A percentile compares a stretch with the other conserved stretches of the same genome.
Conservation (phyloP, 2,797 vertebrate genomes). For the Schizopygopsis malacanthus region DNA sequence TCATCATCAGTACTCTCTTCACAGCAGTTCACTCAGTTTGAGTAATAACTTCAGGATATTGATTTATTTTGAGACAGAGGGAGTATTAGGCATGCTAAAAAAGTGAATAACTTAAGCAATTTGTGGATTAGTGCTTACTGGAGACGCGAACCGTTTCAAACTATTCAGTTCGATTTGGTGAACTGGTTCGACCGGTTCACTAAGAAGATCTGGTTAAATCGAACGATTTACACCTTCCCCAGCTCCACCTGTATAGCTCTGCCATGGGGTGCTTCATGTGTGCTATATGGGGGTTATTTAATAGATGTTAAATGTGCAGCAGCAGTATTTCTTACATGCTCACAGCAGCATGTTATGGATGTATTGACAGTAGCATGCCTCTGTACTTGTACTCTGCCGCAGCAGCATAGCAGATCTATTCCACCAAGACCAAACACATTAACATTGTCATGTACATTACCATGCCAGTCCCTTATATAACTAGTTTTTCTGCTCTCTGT, state of each 20-base stretch:
- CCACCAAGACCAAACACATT: not conserved
- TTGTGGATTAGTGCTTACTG: too few species aligned
- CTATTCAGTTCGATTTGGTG: too few species aligned
- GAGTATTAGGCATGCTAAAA: too few species aligned
- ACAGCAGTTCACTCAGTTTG: too few species aligned
- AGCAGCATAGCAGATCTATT: not conserved
- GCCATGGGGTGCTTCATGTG: not conserved
- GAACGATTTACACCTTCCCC: not conserved
- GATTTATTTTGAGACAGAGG: too few species aligned
- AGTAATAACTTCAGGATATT: too few species aligned
- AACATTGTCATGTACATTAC: not conserved
- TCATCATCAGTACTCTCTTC: too few species aligned
- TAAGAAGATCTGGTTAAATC: too few species aligned
- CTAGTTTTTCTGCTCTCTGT: not conserved
- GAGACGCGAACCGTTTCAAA: too few species aligned
- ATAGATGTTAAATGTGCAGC: not conserved
- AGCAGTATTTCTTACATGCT: not conserved
- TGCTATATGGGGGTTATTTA: not conserved
- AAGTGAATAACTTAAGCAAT: too few species aligned
- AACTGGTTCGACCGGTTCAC: too few species aligned
- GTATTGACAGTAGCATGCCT: not conserved
- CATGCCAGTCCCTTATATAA: not conserved
- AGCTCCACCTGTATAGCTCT: not conserved
- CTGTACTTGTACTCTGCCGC: not conserved
- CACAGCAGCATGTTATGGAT: not conserved